Evolutionary conservation across 2,888 invertebrate genomes (phyloP), one percentile per base, ranked within the genome.

Genomic region (Idaea straminata): DNA sequence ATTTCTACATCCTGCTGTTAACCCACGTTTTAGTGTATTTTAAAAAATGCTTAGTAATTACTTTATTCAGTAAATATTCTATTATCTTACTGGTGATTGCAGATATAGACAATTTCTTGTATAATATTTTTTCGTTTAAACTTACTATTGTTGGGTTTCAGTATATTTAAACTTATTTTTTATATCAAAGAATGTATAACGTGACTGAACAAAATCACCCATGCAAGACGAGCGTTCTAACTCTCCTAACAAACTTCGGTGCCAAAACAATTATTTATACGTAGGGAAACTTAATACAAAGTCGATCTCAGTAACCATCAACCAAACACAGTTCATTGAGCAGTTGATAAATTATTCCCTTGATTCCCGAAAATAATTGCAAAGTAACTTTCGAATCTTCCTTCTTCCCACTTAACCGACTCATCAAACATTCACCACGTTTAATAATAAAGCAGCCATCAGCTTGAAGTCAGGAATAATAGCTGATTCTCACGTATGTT

Each of bases 361-460:
- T 13, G 47, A 47, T 47, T 10, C 47, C 13, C 47, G 47, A 47
- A 47, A 47, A 47, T 47, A 47, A 47, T 47, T 47, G 47, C 47
- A 47, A 47, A 47, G 47, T 47, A 47, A 47, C 47, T 47, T 47
- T 47, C 47, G 47, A 47, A 47, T 47, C 47, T 47, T 47, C 47
- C 47, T 47, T 47, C 47, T 13, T 13, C 13, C 13, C 47, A 59
- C 59, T 59, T 59, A 59, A 25, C 59, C 59, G 34, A 59, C 34
- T 10, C 25, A 59, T 59, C 16, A 59, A 59, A 59, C 34, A 59
- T 59, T 59, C 34, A 15, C 10, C 25, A 57, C 62, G 47, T 62
- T 62, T 47, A 60, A 60, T 60, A 63, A 25, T 63, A 60, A 60
- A 60, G 47, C 60, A 59, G 60, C 59, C 60, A 34, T 63, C 59